Percentiles rank a stretch among this genome's conserved stretches.
phyloP scores from a whole-genome alignment of 2,888 invertebrate genomes.

The Liopterus haemorrhoidalis region DNA sequence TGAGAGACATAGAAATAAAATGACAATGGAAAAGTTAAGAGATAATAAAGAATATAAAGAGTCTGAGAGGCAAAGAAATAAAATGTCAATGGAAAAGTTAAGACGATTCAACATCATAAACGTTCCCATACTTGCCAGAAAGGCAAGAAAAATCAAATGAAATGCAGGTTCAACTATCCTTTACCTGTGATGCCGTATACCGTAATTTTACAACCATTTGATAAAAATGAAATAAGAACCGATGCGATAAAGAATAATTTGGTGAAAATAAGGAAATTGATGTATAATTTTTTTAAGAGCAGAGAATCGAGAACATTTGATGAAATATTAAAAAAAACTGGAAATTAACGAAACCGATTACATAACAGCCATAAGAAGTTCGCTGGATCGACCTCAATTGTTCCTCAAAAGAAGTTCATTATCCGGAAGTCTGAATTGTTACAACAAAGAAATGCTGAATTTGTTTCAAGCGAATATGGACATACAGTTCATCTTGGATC shows the following conservation, averaged over 20 bases:
- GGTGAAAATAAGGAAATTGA: too few relatives aligned
- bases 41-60: too few relatives aligned
- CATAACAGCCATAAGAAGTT: constrained; percentile 26
- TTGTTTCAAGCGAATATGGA: constrained; percentile 25
- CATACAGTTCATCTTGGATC: constrained; percentile 27
- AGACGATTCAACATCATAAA: constrained; percentile 25
- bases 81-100: too few relatives aligned
- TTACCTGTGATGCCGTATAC: constrained; percentile 25
- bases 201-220: too few relatives aligned
- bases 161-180: constrained; percentile 27
- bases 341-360: too few relatives aligned
- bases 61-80: too few relatives aligned
- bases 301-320: too few relatives aligned
- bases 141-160: constrained; percentile 23
- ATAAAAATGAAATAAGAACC: too few relatives aligned
- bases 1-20: too few relatives aligned
- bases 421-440: constrained; percentile 18
- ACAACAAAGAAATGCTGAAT: neutral
- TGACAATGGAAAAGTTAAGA: too few relatives aligned
- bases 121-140: constrained; percentile 30
- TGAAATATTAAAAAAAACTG: too few relatives aligned
- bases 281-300: constrained; percentile 27
- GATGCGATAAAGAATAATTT: too few relatives aligned
- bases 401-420: constrained; percentile 28
- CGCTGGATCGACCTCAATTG: constrained; percentile 22